A percentile compares a stretch with the other conserved stretches of the same genome.
phyloP scores from a whole-genome alignment of 2,113 vertebrate genomes.

The Bucco capensis region DNA sequence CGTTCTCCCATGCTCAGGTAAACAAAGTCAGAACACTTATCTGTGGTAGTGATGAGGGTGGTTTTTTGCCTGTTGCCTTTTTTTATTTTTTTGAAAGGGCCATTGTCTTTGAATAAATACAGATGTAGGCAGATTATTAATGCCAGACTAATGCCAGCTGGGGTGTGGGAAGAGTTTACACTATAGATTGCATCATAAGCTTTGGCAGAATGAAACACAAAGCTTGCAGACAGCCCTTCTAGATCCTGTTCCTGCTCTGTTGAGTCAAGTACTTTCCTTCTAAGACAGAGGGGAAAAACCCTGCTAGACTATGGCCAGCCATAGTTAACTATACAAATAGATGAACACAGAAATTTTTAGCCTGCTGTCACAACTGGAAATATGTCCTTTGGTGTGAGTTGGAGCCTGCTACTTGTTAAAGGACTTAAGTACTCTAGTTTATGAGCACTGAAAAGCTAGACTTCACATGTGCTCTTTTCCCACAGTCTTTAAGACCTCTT shows the following conservation, averaged over 20 bases:
- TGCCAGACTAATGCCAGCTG: background rate
- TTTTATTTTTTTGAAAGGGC: background rate
- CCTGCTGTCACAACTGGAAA: background rate
- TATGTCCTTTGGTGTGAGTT: background rate
- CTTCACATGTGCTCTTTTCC: background rate
- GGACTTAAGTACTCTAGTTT: background rate
- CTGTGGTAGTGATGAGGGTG: fast-evolving
- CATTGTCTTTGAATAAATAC: background rate
- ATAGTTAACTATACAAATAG: background rate
- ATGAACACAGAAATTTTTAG: background rate
- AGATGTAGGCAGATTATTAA: background rate
- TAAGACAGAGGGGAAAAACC: background rate
- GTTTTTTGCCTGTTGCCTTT: no score
- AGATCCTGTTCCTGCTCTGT: background rate
- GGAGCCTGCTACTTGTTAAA: background rate
- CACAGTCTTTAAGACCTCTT: background rate
- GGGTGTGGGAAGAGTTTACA: background rate
- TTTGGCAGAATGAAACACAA: background rate
- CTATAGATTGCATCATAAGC: background rate
- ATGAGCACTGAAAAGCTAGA: background rate
- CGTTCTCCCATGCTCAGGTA: background rate
- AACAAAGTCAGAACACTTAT: background rate
- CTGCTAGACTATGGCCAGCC: background rate
- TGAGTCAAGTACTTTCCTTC: background rate
- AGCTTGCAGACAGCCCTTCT: background rate